phyloP scores from a whole-genome alignment of 2,888 invertebrate genomes.

The Oligia fasciuncula region DNA sequence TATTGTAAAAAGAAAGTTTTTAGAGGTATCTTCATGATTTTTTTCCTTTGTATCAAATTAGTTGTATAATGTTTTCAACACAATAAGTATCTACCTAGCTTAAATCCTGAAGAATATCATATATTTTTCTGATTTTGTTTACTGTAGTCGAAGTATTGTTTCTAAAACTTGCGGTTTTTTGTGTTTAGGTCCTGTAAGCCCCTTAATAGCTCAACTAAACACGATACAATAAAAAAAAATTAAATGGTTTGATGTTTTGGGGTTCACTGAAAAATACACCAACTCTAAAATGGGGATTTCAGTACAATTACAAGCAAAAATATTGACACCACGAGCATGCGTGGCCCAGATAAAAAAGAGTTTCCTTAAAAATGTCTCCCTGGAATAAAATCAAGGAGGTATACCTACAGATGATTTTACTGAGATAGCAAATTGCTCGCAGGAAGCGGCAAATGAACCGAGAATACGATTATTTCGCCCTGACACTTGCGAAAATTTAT shows the following conservation, averaged over 20 bases:
- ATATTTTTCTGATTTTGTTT: too few relatives aligned
- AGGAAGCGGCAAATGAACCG: constrained; percentile 84
- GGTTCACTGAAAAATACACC: background rate
- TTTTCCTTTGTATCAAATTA: too few relatives aligned
- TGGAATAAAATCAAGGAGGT: constrained; percentile 75
- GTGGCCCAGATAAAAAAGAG: constrained; percentile 45
- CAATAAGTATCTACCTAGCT: too few relatives aligned
- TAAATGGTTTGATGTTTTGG: too few relatives aligned
- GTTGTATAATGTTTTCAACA: too few relatives aligned
- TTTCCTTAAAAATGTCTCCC: constrained; percentile 29
- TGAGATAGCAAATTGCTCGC: constrained; percentile 83
- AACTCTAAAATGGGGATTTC: constrained; percentile 29
- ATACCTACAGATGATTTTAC: constrained; percentile 69
- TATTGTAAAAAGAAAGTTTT: too few relatives aligned
- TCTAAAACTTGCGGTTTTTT: too few relatives aligned
- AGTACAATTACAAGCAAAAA: constrained; percentile 19
- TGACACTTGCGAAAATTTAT: constrained; percentile 81
- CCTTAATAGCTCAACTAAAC: background rate
- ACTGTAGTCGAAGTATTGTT: too few relatives aligned
- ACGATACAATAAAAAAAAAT: background rate
- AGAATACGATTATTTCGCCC: constrained; percentile 84
- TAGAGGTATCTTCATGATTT: too few relatives aligned
- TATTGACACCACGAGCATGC: constrained; percentile 37
- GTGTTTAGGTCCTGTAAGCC: too few relatives aligned
- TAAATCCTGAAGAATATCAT: too few relatives aligned